A percentile compares a stretch with the other conserved stretches of the same genome.
Evolutionary conservation across 2,113 vertebrate species (phyloP).

Genomic region (Chaetops frenatus): DNA sequence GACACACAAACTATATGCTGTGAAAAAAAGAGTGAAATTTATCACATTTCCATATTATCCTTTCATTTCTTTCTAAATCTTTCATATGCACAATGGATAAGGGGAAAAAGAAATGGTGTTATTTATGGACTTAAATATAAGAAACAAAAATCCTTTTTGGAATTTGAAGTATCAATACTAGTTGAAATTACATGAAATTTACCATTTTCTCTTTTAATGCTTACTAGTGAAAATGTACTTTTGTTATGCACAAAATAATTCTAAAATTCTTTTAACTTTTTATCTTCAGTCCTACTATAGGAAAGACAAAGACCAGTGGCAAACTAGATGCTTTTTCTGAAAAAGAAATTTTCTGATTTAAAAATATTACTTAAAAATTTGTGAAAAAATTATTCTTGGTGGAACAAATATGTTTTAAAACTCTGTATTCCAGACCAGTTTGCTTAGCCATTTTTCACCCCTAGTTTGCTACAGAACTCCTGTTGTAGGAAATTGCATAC

Average conservation of each 20-base stretch:
- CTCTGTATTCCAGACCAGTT: neutral
- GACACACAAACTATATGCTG: neutral
- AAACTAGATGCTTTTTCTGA: neutral
- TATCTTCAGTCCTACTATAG: neutral
- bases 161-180: neutral
- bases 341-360: neutral
- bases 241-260: neutral
- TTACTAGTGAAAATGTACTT: neutral
- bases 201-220: neutral
- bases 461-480: neutral
- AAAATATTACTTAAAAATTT: neutral
- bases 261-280: neutral
- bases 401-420: neutral
- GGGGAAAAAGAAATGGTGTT: neutral
- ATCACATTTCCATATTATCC: neutral
- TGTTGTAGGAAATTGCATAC: neutral
- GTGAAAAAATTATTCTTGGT: neutral
- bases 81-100: neutral
- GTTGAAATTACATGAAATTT: neutral
- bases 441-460: neutral
- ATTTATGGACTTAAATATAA: neutral
- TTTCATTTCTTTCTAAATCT: neutral
- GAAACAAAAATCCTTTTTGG: neutral
- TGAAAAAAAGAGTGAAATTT: neutral
- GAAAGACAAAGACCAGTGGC: neutral